Conservation (phyloP, 2,888 invertebrate genomes). For the Tachystola acroxantha region DNA sequence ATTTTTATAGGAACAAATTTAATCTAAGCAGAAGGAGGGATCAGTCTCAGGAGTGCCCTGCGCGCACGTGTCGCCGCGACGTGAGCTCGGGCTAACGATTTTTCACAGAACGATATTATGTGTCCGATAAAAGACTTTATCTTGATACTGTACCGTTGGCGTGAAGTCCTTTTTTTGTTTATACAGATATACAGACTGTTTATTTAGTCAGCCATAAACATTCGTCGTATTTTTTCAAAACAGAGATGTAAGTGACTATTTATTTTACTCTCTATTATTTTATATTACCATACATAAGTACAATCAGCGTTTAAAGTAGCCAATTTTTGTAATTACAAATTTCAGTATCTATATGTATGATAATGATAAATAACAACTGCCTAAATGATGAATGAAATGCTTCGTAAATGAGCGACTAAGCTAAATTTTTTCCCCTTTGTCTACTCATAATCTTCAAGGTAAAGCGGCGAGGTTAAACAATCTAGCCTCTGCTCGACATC, state of each 20-base stretch:
- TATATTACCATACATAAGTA: too few species aligned
- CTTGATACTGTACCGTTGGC: slow-evolving; percentile 39
- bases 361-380: too few species aligned
- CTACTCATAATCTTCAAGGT: slow-evolving; percentile 25
- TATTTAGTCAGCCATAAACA: too few species aligned
- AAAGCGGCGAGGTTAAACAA: slow-evolving; percentile 36
- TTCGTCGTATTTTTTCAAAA: too few species aligned
- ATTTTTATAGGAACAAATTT: slow-evolving; percentile 74
- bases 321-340: too few species aligned
- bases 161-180: slow-evolving; percentile 31
- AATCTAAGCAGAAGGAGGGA: slow-evolving; percentile 64
- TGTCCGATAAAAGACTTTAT: slow-evolving; percentile 58
- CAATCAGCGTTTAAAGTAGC: too few species aligned
- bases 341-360: too few species aligned
- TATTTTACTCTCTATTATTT: too few species aligned
- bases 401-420: too few species aligned
- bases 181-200: too few species aligned
- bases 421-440: slow-evolving; percentile 16
- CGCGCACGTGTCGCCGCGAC: slow-evolving; percentile 56
- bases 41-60: slow-evolving; percentile 66
- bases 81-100: slow-evolving; percentile 63
- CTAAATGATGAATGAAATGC: too few species aligned
- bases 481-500: slow-evolving; percentile 41
- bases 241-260: too few species aligned
- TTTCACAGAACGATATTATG: slow-evolving; percentile 60